Base-by-base conservation (phyloP, 1,140 invertebrate species). In the Sycophila sp. region DNA sequence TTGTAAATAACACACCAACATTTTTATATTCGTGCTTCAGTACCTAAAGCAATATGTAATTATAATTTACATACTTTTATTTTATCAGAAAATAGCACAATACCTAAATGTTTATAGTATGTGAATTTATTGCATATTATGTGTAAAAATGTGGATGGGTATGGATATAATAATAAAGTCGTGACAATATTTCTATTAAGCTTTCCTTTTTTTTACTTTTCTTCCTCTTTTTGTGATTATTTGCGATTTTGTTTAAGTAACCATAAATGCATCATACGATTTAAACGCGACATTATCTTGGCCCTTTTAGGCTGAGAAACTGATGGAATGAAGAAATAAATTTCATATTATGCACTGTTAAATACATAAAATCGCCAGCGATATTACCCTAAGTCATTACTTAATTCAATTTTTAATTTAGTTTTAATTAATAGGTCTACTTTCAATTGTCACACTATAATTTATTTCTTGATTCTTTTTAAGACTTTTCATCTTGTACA, bases 311-410 rank as follows among this genome's bases (percentile, higher is more conserved):
- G 19, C 17, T 56, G 8, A 58, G n/a, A 58, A 72, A 76, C 19
- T 28, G 74, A 73, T 80, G 80, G 78, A 84, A 84, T 84, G 79
- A 82, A 83, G 66, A 40, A 73, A n/a, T n/a, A n/a, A n/a, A 72
- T 73, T 74, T 81, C 60, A 76, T 69, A 60, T 5, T 62, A 58
- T 76, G 70, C 69, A 77, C 76, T 75, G 69, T 77, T 80, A 77
- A 81, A 79, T 78, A 78, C 72, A 80, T 78, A 77, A 82, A 78
- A 82, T 84, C 81, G 81, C 79, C 80, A 80, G 78, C 81, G 75
- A 85, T 76, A 77, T 82, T 76, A 81, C 60, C 72, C 69, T 79
- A 78, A 70, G 58, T 73, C 26, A 56, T 71, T 63, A 24, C n/a
- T 69, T 71, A 15, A 6, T 71, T 60, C 45, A 30, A 11, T 72